Evolutionary conservation across 2,797 vertebrate genomes (phyloP), one percentile per base, ranked within the genome.

Genomic region (Sebastolobus altivelis): DNA sequence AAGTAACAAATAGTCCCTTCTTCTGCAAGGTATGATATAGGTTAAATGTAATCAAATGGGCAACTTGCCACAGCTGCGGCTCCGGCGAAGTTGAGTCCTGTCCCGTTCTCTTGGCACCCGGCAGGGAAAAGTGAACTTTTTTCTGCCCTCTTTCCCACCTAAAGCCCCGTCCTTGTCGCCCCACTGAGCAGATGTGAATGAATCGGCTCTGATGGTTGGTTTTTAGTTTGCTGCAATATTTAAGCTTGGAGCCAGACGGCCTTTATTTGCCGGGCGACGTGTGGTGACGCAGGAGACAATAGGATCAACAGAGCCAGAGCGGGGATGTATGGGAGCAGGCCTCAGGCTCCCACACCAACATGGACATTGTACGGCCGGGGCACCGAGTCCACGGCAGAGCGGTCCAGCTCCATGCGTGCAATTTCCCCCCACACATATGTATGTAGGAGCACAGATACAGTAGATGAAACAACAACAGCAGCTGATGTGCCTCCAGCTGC

Each of bases 121-220:
- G 93, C 90, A 94, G 96, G 94, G 93, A 95, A 96, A 95, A 97
- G 95, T 96, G 95, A 97, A 96, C 96, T 96, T 96, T 95, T 95
- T 93, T 94, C 95, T 96, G 96, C 95, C 96, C 96, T 96, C 96
- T 96, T 95, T 96, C 96, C 95, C 93, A 96, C 96, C 97, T 97
- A 97, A 97, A 97, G 97, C 96, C 96, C 95, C 96, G 94, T 95
- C 96, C 93, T 96, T 97, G 96, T 97, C 96, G 97, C 97, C 97
- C 95, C 96, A 97, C 96, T 98, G 97, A 98, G 96, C 98, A 98
- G 96, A 97, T 96, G 96, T 98, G 97, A 99, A 96, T 96, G 96
- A 96, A 99, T 98, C 93, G 94, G 93, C 96, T 96, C 95, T 98
- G 97, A 99, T 98, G 95, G 97, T 97, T 97, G 95, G 97, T 96